These are phyloP conservation scores for Petrolisthes cinctipes DNA, from an alignment of 2,888 invertebrate species.

Conservation along the genomic window DNA sequence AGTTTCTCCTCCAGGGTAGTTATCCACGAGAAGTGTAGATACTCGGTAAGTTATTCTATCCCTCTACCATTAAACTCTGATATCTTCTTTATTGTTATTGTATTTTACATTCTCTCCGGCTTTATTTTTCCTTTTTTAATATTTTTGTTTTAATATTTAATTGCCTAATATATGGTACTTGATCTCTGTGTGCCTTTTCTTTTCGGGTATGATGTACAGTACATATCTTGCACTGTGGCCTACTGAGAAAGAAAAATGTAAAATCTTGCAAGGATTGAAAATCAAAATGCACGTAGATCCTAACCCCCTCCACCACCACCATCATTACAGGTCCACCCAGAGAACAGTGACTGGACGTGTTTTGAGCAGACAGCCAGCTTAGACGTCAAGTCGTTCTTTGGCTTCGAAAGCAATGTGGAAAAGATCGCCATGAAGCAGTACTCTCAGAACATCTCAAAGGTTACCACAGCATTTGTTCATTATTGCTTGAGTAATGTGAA, in stretches of 20 bases:
- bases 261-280: neutral
- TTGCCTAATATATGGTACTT: neutral
- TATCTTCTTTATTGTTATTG: neutral
- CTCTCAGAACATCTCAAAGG: constrained; percentile 84
- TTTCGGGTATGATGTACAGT: no score
- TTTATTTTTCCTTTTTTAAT: neutral
- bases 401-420: constrained; percentile 93
- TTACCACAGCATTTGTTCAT: constrained; percentile 66
- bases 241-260: neutral
- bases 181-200: neutral
- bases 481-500: no score
- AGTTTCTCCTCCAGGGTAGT: constrained; percentile 86
- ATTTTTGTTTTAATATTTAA: neutral
- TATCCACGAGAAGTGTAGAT: constrained; percentile 89
- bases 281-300: neutral
- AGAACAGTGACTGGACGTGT: constrained; percentile 94
- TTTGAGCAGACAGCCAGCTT: constrained; percentile 93
- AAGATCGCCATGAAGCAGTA: constrained; percentile 97
- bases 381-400: constrained; percentile 95
- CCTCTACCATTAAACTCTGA: neutral
- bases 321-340: constrained; percentile 84
- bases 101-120: neutral
- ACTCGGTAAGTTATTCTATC: constrained; percentile 78
- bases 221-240: no score
- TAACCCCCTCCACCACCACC: neutral